A percentile compares a stretch with the other conserved stretches of the same genome.
Conservation (phyloP, 53 echinoderm and acorn worm genomes). For the Paracentrotus lividus region DNA sequence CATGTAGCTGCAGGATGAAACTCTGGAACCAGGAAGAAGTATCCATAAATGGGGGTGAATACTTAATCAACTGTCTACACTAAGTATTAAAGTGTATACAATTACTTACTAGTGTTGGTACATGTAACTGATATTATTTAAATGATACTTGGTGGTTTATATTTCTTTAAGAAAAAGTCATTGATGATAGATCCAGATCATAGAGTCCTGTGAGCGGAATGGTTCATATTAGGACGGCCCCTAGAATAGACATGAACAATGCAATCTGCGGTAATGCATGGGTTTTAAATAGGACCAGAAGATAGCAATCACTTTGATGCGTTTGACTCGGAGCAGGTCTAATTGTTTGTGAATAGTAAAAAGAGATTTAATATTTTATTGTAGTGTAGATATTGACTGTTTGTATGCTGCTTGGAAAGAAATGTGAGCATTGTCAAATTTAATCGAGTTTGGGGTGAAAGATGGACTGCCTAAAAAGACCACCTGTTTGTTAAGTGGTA, state of each 20-base stretch:
- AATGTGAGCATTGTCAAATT: background rate
- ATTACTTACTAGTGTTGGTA: background rate
- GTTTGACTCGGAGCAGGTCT: no score
- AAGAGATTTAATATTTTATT: conserved; percentile 38
- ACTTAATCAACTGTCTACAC: background rate
- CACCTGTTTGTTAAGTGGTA: background rate
- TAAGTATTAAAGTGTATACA: background rate
- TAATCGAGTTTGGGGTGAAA: background rate
- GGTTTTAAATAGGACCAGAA: no score
- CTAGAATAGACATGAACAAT: no score
- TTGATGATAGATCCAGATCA: no score
- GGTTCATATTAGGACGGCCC: no score
- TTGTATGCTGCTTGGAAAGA: background rate
- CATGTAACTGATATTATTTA: background rate
- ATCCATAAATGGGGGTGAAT: background rate
- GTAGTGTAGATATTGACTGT: conserved; percentile 31
- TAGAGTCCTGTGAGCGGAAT: no score
- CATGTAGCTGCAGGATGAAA: background rate
- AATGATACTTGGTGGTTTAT: no score
- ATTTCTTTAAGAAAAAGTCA: no score
- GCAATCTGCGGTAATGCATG: no score
- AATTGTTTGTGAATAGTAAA: conserved; percentile 7
- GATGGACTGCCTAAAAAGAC: background rate
- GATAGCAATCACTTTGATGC: no score
- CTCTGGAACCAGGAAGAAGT: background rate